phyloP scores from a whole-genome alignment of 2,797 vertebrate species.

The Tympanoctomys barrerae region DNA sequence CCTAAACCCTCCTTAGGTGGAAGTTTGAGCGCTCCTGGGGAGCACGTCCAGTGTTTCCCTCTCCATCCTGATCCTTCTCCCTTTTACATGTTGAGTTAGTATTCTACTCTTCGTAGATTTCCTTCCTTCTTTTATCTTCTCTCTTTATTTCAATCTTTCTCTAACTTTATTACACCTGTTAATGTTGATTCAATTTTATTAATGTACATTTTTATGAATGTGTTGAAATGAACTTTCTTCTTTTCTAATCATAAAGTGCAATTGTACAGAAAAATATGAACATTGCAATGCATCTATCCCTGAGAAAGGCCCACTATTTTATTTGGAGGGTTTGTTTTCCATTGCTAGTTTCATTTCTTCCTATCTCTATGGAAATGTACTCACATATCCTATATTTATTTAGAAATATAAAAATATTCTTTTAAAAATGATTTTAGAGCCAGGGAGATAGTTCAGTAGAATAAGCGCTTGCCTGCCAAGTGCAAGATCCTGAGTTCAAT shows the following conservation, averaged over 20 bases:
- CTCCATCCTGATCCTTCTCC: neutral
- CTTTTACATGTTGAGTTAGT: no score
- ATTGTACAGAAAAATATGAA: neutral
- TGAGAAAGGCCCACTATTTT: neutral
- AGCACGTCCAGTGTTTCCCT: rapidly evolving
- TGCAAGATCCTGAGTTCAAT: no score
- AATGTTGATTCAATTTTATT: neutral
- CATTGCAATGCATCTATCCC: neutral
- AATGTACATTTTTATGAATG: neutral
- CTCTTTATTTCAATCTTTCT: neutral
- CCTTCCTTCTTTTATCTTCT: neutral
- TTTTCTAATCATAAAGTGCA: neutral
- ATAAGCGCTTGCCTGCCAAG: no score
- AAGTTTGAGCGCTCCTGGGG: neutral
- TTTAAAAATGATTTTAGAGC: neutral
- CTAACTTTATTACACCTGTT: neutral
- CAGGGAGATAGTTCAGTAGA: no score
- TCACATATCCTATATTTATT: neutral
- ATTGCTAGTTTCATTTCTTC: neutral
- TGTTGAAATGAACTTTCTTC: neutral
- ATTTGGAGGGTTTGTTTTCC: neutral
- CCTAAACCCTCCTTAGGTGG: neutral
- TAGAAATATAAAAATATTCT: neutral
- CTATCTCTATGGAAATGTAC: neutral
- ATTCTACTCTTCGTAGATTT: neutral